These are phyloP conservation scores for Hyposmocoma kahamanoa DNA, from an alignment of 1,140 invertebrate species.

Conservation along the genomic window DNA sequence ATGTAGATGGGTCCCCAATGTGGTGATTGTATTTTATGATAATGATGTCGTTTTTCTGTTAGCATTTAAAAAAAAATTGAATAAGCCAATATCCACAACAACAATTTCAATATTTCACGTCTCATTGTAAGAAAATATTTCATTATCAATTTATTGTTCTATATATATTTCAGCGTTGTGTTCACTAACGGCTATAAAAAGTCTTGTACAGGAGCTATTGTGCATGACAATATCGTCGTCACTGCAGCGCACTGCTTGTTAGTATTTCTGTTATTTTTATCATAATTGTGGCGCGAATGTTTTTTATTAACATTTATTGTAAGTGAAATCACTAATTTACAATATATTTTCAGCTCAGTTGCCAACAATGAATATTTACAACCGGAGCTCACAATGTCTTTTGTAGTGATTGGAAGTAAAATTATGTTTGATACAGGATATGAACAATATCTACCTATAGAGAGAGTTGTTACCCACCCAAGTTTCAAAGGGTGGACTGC, in stretches of 20 bases:
- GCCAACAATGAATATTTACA: neutral
- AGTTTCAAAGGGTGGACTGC: conserved; percentile 25
- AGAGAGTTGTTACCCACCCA: neutral
- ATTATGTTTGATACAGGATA: conserved; percentile 40
- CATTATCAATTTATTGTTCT: neutral
- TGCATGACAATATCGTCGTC: conserved; percentile 43
- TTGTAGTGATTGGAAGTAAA: conserved; percentile 45
- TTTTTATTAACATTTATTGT: neutral
- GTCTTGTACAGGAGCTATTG: conserved; percentile 43
- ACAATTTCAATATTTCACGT: no score
- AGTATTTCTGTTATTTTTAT: conserved; percentile 18
- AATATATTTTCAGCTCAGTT: neutral
- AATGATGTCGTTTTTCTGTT: no score
- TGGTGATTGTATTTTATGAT: no score
- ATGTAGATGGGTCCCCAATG: no score
- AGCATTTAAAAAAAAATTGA: no score
- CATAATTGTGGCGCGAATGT: neutral
- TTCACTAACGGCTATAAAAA: conserved; percentile 34
- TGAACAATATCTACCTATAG: conserved; percentile 8
- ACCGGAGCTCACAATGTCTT: conserved; percentile 39
- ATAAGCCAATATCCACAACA: no score
- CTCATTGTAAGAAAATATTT: no score
- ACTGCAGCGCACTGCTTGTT: conserved; percentile 53
- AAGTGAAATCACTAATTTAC: neutral
- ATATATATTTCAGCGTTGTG: conserved; percentile 31